Base-by-base conservation (phyloP, 1,140 invertebrate species). In the Ericerus pela region DNA sequence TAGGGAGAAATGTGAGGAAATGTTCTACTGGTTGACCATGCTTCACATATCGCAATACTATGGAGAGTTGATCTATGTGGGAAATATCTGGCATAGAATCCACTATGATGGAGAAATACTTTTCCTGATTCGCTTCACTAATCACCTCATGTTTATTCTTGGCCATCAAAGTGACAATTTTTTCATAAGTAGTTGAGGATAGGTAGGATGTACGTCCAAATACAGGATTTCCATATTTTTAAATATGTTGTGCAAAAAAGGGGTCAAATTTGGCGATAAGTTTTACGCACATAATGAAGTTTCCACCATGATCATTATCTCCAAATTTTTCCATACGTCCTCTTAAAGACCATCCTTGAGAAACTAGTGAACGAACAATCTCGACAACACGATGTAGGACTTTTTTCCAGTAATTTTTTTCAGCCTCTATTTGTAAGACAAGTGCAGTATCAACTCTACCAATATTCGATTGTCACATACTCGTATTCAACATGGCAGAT, bases 21-120 rank as follows among this genome's bases (percentile, higher is more conserved):
- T 52, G 30, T 58, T 55, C 43, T 28, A 43, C 24, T 16, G 52
- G 37, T 28, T 24, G 12, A 1, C 55, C 55, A 36, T 24, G 26
- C 36, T 54, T 58, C 26, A 59, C 55, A 36, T 57, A 60, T 27
- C 54, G 38, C 14, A 60, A 28, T 36, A 56, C 37, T 33, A 58
- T 47, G 31, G 57, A 47, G 11, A 58, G 57, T 30, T 60, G 47
- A 52, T 60, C 56, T 20, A 53, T 24, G 30, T 55, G 43, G 1
- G 16, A 16, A 10, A 58, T 36, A 14, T 54, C 57, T 10, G 57
- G 53, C 26, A 43, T 55, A 24, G 53, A 58, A n/a, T 58, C 43
- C 26, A 58, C 24, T 26, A 30, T 33, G 3, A 69, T 61, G 33
- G 63, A 64, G 61, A 63, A 72, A 61, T 72, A 72, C 59, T 66